Conservation (phyloP, 1,140 invertebrate genomes). For the Atta colombica region DNA sequence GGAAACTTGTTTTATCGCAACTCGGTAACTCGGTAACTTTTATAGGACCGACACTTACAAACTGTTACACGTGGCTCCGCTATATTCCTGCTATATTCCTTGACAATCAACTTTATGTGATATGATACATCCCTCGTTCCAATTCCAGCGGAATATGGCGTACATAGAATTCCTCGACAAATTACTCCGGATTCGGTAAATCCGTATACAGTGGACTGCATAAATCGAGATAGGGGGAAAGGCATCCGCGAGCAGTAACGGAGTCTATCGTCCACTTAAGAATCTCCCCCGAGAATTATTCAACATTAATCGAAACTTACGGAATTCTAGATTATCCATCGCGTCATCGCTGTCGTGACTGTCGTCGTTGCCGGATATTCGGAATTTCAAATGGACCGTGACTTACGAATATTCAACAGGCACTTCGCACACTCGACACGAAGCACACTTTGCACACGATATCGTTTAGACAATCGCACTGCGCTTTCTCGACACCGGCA, state of each 20-base stretch:
- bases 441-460: slow-evolving; percentile 25
- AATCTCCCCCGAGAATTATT: slow-evolving; percentile 42
- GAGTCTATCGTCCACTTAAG: slow-evolving; percentile 55
- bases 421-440: slow-evolving; percentile 33
- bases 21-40: slow-evolving; percentile 48
- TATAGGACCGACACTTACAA: slow-evolving; percentile 11
- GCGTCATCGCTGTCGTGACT: slow-evolving; percentile 12
- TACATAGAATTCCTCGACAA: slow-evolving; percentile 41
- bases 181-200: slow-evolving; percentile 30
- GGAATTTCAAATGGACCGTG: slow-evolving; percentile 69
- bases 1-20: slow-evolving; percentile 20
- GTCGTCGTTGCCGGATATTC: slow-evolving; percentile 55
- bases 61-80: background rate
- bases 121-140: slow-evolving; percentile 42
- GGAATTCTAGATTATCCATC: slow-evolving; percentile 59
- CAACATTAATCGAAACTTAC: slow-evolving; percentile 60
- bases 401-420: slow-evolving; percentile 67
- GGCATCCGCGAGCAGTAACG: slow-evolving; percentile 17
- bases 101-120: slow-evolving; percentile 50
- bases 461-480: slow-evolving; percentile 26
- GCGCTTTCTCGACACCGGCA: slow-evolving; percentile 20
- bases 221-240: slow-evolving; percentile 8
- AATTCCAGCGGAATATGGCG: slow-evolving; percentile 35
- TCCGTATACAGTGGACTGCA: background rate
- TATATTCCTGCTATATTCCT: background rate